Conservation (phyloP, 64 coral and sea anemone genomes). For the Montipora sp. region DNA sequence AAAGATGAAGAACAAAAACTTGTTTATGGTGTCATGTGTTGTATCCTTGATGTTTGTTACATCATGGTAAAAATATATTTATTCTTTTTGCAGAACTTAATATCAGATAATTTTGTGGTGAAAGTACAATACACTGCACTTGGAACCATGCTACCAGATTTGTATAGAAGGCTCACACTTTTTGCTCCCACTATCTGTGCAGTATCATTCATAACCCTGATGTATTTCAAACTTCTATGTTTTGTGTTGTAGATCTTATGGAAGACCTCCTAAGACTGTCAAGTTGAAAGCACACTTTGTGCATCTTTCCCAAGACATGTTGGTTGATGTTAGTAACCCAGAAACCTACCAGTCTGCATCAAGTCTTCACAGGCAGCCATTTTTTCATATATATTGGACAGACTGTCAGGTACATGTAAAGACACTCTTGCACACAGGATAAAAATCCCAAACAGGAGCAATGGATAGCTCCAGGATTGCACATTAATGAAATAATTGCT, state of each 20-base stretch:
- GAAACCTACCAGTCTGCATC: conserved; percentile 73
- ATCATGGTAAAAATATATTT: no score
- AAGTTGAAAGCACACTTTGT: conserved; percentile 80
- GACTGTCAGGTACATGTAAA: conserved; percentile 78
- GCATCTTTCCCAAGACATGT: conserved; percentile 69
- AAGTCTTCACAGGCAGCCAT: conserved; percentile 86
- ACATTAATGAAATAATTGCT: no score
- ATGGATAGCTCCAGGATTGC: no score
- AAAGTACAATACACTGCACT: no score
- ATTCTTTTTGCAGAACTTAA: no score
- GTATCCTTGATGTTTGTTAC: no score
- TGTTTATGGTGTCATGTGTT: no score
- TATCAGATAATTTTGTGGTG: no score
- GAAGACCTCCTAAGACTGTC: conserved; percentile 90
- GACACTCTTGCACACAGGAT: background rate
- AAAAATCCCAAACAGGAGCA: no score
- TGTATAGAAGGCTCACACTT: background rate
- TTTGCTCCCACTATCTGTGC: background rate
- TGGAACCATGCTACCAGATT: background rate
- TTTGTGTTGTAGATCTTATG: conserved; percentile 73
- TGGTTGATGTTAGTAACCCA: conserved; percentile 62
- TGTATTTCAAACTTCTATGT: background rate
- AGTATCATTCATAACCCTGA: background rate
- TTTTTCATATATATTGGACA: conserved; percentile 96
- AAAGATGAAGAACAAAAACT: no score